Conservation (phyloP, 2,888 invertebrate species). For the Galerucella pusilla region DNA sequence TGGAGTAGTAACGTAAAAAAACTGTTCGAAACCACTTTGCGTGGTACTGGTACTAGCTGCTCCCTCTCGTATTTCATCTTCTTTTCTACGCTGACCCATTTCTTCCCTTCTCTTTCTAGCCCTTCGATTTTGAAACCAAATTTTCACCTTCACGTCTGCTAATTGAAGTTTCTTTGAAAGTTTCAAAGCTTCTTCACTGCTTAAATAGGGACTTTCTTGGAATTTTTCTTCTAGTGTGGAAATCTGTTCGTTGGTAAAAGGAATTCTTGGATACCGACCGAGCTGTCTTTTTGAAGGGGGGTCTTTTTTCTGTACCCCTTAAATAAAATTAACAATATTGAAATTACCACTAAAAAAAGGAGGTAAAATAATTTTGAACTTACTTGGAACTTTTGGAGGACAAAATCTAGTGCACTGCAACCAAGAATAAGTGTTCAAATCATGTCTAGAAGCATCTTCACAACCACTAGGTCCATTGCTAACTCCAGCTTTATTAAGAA, state of each 20-base stretch:
- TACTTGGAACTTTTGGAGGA: slow-evolving; percentile 78
- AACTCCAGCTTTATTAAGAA: slow-evolving; percentile 68
- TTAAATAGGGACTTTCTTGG: slow-evolving; percentile 74
- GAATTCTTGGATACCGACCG: slow-evolving; percentile 77
- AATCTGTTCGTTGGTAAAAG: slow-evolving; percentile 78
- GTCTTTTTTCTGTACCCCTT: slow-evolving; percentile 61
- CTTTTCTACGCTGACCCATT: slow-evolving; percentile 32
- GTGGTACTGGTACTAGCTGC: slow-evolving; percentile 1
- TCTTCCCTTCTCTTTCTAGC: slow-evolving; percentile 78
- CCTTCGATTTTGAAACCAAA: slow-evolving; percentile 86
- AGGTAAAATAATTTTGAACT: slow-evolving; percentile 63
- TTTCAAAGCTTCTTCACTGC: slow-evolving; percentile 74
- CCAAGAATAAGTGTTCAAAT: slow-evolving; percentile 65
- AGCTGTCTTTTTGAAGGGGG: slow-evolving; percentile 68
- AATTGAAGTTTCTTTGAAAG: slow-evolving; percentile 73
- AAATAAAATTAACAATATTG: slow-evolving; percentile 36
- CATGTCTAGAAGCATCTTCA: slow-evolving; percentile 9
- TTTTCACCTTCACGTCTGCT: slow-evolving; percentile 78
- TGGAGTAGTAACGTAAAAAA: slow-evolving; percentile 26
- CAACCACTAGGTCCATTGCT: slow-evolving; percentile 37
- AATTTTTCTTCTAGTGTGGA: slow-evolving; percentile 77
- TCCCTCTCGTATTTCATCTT: slow-evolving; percentile 5
- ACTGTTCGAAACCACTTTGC: slow-evolving; percentile 1
- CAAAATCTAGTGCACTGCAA: slow-evolving; percentile 78
- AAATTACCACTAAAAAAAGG: no score